Percentiles rank a stretch among this genome's conserved stretches.
phyloP scores from a whole-genome alignment of 2,888 invertebrate species.

The Argyresthia goedartella region DNA sequence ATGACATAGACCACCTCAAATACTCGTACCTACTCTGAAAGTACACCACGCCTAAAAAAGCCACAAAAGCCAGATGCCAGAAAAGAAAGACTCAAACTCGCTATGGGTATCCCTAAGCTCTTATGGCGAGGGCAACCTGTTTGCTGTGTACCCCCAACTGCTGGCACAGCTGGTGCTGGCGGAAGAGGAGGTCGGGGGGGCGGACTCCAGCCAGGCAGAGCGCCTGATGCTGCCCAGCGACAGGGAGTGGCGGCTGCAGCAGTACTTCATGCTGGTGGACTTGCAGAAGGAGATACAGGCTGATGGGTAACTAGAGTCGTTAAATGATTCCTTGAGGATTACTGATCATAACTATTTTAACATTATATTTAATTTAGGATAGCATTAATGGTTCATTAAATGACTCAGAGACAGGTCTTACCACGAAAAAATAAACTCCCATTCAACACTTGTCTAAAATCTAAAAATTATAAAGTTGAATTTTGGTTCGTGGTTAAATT shows the following conservation, averaged over 20 bases:
- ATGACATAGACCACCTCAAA: too few relatives aligned
- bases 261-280: conserved; percentile 77
- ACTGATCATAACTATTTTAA: too few relatives aligned
- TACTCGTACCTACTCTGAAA: too few relatives aligned
- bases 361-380: too few relatives aligned
- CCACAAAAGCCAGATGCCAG: conserved; percentile 32
- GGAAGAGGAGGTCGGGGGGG: conserved; percentile 51
- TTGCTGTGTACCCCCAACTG: conserved; percentile 75
- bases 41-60: background rate
- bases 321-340: too few relatives aligned
- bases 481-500: too few relatives aligned
- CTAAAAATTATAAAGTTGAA: too few relatives aligned
- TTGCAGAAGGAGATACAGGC: conserved; percentile 61
- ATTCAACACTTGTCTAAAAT: too few relatives aligned
- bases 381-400: too few relatives aligned
- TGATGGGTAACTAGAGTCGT: background rate
- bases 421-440: too few relatives aligned
- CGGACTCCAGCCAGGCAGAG: conserved; percentile 59
- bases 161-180: conserved; percentile 72
- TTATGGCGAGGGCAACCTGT: conserved; percentile 70
- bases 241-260: conserved; percentile 74
- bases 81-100: conserved; percentile 44
- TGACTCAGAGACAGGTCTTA: too few relatives aligned
- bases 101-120: conserved; percentile 71
- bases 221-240: conserved; percentile 77